Conservation (phyloP, 2,113 vertebrate genomes). For the Amazona vittata region DNA sequence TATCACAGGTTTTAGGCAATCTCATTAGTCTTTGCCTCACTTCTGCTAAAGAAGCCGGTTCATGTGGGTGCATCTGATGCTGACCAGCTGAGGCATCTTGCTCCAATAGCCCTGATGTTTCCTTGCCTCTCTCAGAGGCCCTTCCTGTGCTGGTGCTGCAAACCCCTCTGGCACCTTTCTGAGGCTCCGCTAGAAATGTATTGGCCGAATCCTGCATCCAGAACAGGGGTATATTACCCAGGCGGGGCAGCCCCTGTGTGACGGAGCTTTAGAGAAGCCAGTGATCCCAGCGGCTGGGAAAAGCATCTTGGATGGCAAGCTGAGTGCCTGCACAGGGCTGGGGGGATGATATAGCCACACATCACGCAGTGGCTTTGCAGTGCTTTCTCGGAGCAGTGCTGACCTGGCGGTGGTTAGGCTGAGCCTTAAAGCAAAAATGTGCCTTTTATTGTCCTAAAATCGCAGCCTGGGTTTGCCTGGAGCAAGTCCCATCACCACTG, state of each 20-base stretch:
- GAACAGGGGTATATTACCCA: neutral
- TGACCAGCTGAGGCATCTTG: neutral
- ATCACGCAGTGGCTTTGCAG: neutral
- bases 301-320: neutral
- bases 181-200: neutral
- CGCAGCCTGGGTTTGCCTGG: neutral
- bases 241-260: neutral
- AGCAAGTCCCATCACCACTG: neutral
- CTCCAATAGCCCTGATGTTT: neutral
- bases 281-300: neutral
- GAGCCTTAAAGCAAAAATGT: neutral
- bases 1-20: neutral
- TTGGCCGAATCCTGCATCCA: neutral
- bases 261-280: accelerated
- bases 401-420: neutral
- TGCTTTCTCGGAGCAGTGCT: neutral
- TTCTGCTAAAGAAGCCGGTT: neutral
- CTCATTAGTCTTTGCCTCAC: neutral
- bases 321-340: accelerated
- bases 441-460: neutral
- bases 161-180: accelerated
- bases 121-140: neutral
- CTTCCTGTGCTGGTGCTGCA: neutral
- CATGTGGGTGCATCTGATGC: accelerated
- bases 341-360: neutral